Base-by-base conservation (phyloP, 2,113 vertebrate species). In the Chloropsis cyanopogon region DNA sequence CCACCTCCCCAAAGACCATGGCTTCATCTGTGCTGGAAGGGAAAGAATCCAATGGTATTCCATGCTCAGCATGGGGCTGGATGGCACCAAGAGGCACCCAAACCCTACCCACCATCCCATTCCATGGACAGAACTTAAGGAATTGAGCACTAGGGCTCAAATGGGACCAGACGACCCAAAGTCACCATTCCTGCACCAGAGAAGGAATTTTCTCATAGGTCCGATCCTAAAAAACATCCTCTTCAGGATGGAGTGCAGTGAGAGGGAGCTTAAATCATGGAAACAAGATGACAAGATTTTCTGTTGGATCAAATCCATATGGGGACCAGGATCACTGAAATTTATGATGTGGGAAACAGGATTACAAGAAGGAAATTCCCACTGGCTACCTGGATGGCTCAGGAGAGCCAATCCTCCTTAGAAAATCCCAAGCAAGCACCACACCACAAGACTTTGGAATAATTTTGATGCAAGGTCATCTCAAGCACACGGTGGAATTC, bases 381-480 rank as follows among this genome's bases (percentile, higher is more conserved):
- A 42, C 0, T 42, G 53, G n/a, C 25, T 39, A 47, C 9, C 12
- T 29, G 28, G 16, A 54, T 29, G 50, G 73, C 18, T 79, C 76
- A 63, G 49, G 35, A 2, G 5, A 96, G 29, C 8, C 11, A 24
- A 25, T 83, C 12, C 44, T 53, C 20, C 1, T 33, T 8, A 35
- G 14, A 19, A 56, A 52, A 83, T 14, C 21, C 18, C 28, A 83
- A 75, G 28, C 31, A 39, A 86, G 6, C 31, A 68, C 17, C 14
- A 16, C 11, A 49, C 10, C 44, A 18, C 6, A 24, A 54, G 22
- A 49, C 0, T 9, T 2, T 1, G 4, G 2, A 17, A 11, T 28
- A 17, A 53, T n/a, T 68, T 19, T 19, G 41, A 71, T 16, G 19
- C 37, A 50, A 61, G 39, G 12, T 61, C 47, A 25, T 78, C 63